Evolutionary conservation across 1,140 invertebrate genomes (phyloP).

Genomic region (Cyphomyrmex costatus): DNA sequence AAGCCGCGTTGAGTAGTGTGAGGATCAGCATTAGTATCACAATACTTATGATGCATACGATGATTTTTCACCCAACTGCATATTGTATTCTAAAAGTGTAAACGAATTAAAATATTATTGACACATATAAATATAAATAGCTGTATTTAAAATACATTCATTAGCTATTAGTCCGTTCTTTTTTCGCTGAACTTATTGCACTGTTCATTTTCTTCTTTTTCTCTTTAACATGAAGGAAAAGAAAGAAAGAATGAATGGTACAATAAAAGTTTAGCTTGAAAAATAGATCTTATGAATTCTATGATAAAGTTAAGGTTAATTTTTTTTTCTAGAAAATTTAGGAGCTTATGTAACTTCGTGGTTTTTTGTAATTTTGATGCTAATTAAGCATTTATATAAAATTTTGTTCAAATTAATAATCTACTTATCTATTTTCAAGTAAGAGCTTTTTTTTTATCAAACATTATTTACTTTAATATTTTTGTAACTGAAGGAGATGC

Average conservation of each 20-base stretch:
- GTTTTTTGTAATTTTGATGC: too few relatives aligned
- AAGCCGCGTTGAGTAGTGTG: slow-evolving; percentile 42
- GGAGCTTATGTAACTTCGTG: neutral
- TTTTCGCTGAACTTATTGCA: too few relatives aligned
- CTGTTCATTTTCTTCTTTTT: too few relatives aligned
- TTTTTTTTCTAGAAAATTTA: neutral
- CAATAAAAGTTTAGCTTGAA: neutral
- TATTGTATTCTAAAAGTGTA: slow-evolving; percentile 1
- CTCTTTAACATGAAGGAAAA: too few relatives aligned
- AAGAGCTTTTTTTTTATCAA: too few relatives aligned
- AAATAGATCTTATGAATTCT: neutral
- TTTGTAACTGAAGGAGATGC: too few relatives aligned
- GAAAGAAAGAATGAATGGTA: too few relatives aligned
- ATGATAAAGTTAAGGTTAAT: neutral
- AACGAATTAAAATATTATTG: neutral
- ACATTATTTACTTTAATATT: too few relatives aligned
- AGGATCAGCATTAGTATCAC: slow-evolving; percentile 59
- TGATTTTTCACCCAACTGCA: slow-evolving; percentile 30
- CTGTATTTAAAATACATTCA: neutral
- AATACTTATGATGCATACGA: slow-evolving; percentile 51
- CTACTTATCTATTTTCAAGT: too few relatives aligned
- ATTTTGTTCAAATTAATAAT: too few relatives aligned
- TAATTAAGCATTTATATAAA: too few relatives aligned
- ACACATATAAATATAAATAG: neutral
- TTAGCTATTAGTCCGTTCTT: too few relatives aligned